Conservation (phyloP, 2,797 vertebrate genomes). For the Pteropus rufus region DNA sequence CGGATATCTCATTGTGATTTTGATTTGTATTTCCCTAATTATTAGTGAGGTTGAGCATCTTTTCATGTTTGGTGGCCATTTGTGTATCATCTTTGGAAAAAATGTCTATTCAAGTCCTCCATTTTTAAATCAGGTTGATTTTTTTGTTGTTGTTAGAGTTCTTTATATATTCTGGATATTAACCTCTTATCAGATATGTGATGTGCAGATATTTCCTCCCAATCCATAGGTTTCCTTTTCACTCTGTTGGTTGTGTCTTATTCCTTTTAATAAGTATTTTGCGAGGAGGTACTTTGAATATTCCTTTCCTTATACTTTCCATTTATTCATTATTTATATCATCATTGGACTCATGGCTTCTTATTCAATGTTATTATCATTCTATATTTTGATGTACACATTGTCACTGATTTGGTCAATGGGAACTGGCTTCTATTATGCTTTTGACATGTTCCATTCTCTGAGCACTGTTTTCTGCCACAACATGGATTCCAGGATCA, state of each 20-base stretch:
- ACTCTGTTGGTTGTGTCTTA: neutral
- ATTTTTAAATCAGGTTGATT: neutral
- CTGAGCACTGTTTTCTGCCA: neutral
- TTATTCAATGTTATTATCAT: neutral
- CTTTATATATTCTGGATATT: neutral
- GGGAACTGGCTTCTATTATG: neutral
- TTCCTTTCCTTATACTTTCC: neutral
- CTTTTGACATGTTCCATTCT: neutral
- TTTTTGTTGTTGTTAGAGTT: neutral
- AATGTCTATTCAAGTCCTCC: neutral
- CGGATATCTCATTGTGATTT: neutral
- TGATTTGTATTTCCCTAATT: neutral
- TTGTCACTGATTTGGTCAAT: neutral
- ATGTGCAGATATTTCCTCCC: neutral
- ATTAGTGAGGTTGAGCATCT: neutral
- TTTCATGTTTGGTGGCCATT: neutral
- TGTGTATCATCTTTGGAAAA: neutral
- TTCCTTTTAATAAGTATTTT: neutral
- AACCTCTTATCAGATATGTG: neutral
- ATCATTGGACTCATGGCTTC: neutral
- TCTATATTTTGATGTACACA: constrained; percentile 7
- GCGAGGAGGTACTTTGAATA: neutral
- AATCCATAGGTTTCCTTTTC: neutral
- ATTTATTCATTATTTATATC: neutral
- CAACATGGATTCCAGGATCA: neutral